Base-by-base conservation (phyloP, 1,140 invertebrate genomes). In the Coenobita brevimanus region DNA sequence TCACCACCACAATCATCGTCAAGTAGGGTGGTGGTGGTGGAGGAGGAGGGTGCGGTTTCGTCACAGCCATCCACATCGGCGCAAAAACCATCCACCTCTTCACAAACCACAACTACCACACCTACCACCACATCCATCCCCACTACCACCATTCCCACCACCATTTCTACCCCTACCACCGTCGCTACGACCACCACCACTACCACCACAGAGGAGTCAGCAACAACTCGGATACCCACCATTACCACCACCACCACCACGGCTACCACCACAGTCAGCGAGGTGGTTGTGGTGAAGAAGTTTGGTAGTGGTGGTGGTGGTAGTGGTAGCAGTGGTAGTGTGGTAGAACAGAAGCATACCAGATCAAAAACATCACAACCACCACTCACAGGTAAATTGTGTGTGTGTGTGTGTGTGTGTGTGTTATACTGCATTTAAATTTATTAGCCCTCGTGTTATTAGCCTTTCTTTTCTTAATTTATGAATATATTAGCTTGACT, bases 101-200 rank as follows among this genome's bases (percentile, higher is more conserved):
- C 30, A 10, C 13, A n/a, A 10, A 76, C 24, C 73, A 76, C 73
- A 36, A 43, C 73, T 33, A 76, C 73, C 73, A 76, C 73, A 10
- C 27, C 73, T 33, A 76, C 13, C 73, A 41, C 73, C 73, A 1
- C 73, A 36, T 1, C 38, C 36, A 76, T 50, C 46, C 6, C 64
- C n/a, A 67, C 64, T 33, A 67, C n/a, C 6, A 67, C 6, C 64
- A 67, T 33, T 33, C n/a, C 64, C 64, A 67, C 8, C 64, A 6
- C n/a, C 64, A 6, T 33, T 24, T 24, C 64, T 6, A 67, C 64
- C 64, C 6, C 64, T n/a, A 67, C 6, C 64, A 67, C n/a, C n/a
- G 30, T n/a, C 64, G n/a, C 64, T 67, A 33, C 64, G n/a, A 67
- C 64, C n/a, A 67, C 64, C 64, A 67, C 64, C 64, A 67, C 64